Base-by-base conservation (phyloP, 2,113 vertebrate species). In the Actenoides lindsayi region DNA sequence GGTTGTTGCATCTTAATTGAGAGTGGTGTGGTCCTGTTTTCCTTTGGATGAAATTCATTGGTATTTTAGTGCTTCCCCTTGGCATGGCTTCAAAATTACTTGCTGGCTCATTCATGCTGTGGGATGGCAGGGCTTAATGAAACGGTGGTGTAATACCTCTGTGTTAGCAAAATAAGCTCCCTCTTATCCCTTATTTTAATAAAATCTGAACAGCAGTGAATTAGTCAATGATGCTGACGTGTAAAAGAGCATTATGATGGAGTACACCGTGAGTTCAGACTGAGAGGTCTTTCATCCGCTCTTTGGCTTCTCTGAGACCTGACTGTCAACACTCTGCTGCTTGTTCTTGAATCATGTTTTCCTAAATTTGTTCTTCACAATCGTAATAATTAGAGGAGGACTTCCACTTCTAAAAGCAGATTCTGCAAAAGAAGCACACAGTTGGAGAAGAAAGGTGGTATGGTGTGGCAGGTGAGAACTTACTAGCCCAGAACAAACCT, bases 91-190 rank as follows among this genome's bases (percentile, higher is more conserved):
- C 87, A 89, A 2, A 90, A 68, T 93, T 53, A 28, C 63, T 89
- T 56, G 19, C 74, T 87, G 56, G 86, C 76, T 94, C 30, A 13
- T 81, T 81, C 19, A 8, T 70, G 76, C 80, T 83, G 89, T 77
- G 81, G 93, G 62, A 82, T 75, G 83, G 67, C 57, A 83, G 42
- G 51, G 35, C 69, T 77, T 89, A 41, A 78, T 51, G 35, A 74
- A 81, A 65, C n/a, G 16, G 51, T 87, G 37, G 37, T 83, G 86
- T 68, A 84, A 79, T 62, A 79, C 87, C 85, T 84, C 81, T 91
- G 93, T 87, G 74, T 71, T 93, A 87, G 63, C 89, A 77, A 85
- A 96, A 83, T 82, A 91, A 95, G 78, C 84, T 96, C 44, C 37
- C 56, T 84, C 74, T 96, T 84, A 75, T 57, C 37, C 46, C 73